Evolutionary conservation across 2,888 invertebrate species (phyloP).

Genomic region (Eucera pruinosa): DNA sequence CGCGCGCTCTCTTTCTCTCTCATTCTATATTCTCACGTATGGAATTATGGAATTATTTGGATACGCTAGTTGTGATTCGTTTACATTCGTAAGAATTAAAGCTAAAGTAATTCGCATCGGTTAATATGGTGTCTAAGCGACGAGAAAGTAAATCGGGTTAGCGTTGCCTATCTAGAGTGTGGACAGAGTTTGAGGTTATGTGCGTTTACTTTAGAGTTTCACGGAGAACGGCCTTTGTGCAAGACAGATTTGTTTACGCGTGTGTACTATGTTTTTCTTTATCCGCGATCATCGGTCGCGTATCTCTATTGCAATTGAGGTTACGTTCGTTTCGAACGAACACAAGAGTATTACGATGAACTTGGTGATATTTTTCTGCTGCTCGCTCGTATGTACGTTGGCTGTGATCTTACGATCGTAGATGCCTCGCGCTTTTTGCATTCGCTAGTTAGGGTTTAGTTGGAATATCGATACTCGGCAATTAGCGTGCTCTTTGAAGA

Average conservation of each 20-base stretch:
- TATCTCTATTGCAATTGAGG: constrained; percentile 44
- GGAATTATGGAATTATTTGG: no score
- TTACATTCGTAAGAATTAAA: neutral
- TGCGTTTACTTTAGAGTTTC: constrained; percentile 47
- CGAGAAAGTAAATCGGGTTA: constrained; percentile 37
- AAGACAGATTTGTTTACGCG: constrained; percentile 55
- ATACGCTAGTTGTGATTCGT: no score
- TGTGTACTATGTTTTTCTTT: constrained; percentile 40
- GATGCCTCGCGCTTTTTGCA: neutral
- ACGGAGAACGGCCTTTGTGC: constrained; percentile 34
- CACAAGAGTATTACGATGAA: constrained; percentile 38
- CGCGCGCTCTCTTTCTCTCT: no score
- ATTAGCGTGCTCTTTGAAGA: no score
- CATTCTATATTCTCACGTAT: no score
- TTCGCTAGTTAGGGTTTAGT: neutral
- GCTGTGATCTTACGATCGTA: constrained; percentile 5
- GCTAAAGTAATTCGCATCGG: neutral
- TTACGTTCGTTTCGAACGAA: constrained; percentile 29
- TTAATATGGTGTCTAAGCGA: neutral
- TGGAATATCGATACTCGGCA: no score
- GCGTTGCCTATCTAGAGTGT: constrained; percentile 32
- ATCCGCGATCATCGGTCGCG: constrained; percentile 32
- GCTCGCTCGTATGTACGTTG: constrained; percentile 4
- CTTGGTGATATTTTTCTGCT: constrained; percentile 38
- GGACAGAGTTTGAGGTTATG: constrained; percentile 72